phyloP scores from a whole-genome alignment of 1,140 invertebrate species.

The Drosophila ogumai region DNA sequence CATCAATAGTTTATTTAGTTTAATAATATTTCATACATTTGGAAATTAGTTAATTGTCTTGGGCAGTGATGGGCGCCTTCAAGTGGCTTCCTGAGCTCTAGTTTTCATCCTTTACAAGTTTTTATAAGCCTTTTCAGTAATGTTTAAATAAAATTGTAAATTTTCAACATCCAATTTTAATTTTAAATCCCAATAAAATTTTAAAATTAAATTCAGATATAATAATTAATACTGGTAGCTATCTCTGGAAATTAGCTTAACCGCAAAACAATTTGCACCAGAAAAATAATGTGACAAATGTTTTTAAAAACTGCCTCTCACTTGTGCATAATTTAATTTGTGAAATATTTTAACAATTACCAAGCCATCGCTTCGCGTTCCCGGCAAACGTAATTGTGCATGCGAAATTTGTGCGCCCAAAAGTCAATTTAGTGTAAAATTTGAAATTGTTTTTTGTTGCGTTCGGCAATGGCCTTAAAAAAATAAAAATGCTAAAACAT shows the following conservation, averaged over 20 bases:
- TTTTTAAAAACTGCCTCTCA: slow-evolving; percentile 26
- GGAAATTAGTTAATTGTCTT: background rate
- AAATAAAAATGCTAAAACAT: slow-evolving; percentile 49
- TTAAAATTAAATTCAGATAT: background rate
- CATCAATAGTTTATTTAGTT: background rate
- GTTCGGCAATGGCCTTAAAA: slow-evolving; percentile 12
- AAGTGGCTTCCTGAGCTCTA: background rate
- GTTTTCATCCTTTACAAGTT: no score
- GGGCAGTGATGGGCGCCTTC: rapidly evolving
- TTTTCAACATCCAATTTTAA: background rate
- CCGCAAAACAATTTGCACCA: slow-evolving; percentile 10
- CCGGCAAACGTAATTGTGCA: slow-evolving; percentile 72
- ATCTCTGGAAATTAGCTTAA: slow-evolving; percentile 6
- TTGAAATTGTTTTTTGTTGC: slow-evolving; percentile 50
- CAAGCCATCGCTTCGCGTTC: background rate
- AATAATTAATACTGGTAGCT: background rate
- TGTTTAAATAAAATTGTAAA: background rate
- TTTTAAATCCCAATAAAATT: background rate
- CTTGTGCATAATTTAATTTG: slow-evolving; percentile 43
- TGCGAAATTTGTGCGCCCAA: slow-evolving; percentile 61
- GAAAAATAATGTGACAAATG: slow-evolving; percentile 21
- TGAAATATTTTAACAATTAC: slow-evolving; percentile 56
- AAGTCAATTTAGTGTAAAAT: slow-evolving; percentile 82
- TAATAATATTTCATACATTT: background rate
- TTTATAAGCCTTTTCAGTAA: no score